These are phyloP conservation scores for Danio kyathit DNA, from an alignment of 2,797 vertebrate genomes.

Conservation along the genomic window DNA sequence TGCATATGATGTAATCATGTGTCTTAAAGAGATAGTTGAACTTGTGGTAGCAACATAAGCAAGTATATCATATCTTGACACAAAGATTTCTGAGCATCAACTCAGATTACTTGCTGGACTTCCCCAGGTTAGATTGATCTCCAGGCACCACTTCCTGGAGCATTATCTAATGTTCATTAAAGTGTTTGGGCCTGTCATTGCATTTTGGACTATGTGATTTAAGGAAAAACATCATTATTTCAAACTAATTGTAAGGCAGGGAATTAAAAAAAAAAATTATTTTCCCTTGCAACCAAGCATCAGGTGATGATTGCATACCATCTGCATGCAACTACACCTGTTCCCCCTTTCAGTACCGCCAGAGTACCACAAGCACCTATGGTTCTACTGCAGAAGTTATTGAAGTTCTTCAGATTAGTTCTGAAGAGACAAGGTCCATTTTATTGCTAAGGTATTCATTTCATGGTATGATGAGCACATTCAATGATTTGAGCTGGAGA, in stretches of 20 bases:
- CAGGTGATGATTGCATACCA: slow-evolving; percentile 34
- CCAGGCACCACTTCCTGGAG: slow-evolving; percentile 46
- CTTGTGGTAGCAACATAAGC: slow-evolving; percentile 34
- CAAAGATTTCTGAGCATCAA: slow-evolving; percentile 39
- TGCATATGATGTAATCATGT: slow-evolving; percentile 23
- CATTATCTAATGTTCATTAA: slow-evolving; percentile 43
- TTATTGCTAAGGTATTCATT: slow-evolving; percentile 13
- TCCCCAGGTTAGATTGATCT: slow-evolving; percentile 19
- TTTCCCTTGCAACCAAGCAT: slow-evolving; percentile 38
- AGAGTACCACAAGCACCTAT: slow-evolving; percentile 29
- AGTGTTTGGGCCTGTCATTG: slow-evolving; percentile 16
- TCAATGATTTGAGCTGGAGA: background rate
- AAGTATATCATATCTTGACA: slow-evolving; percentile 35
- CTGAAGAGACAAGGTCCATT: slow-evolving; percentile 30
- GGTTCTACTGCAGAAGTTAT: slow-evolving; percentile 38
- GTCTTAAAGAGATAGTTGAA: slow-evolving; percentile 39
- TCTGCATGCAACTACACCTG: slow-evolving; percentile 26
- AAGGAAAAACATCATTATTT: slow-evolving; percentile 22
- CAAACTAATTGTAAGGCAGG: slow-evolving; percentile 2
- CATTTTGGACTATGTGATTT: slow-evolving; percentile 2
- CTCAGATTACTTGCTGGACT: slow-evolving; percentile 23
- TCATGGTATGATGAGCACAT: slow-evolving; percentile 41
- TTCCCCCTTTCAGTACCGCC: slow-evolving; percentile 8
- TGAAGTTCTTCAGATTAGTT: slow-evolving; percentile 40
- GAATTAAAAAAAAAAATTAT: background rate